Evolutionary conservation across 2,797 vertebrate genomes (phyloP).

Genomic region (Aplochiton taeniatus): DNA sequence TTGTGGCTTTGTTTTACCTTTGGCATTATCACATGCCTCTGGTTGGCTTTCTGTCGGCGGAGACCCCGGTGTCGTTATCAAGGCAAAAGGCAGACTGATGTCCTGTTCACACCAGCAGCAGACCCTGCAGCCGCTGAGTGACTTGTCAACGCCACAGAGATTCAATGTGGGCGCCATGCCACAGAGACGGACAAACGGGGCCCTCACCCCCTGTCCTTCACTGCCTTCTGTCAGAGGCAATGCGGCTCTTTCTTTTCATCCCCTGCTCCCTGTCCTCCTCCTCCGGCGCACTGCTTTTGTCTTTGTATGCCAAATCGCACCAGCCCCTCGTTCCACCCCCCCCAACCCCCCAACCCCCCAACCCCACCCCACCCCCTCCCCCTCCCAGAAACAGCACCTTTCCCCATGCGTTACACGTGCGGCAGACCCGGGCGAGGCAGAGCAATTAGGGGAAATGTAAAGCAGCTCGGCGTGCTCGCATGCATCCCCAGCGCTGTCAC

Average conservation of each 20-base stretch:
- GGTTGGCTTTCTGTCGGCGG: neutral
- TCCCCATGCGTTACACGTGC: constrained; percentile 68
- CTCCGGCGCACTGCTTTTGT: constrained; percentile 42
- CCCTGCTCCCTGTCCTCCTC: constrained; percentile 25
- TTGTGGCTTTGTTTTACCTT: constrained; percentile 54
- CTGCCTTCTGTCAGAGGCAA: constrained; percentile 58
- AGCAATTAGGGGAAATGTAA: constrained; percentile 75
- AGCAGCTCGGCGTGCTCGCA: constrained; percentile 63
- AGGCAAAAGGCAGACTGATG: constrained; percentile 17
- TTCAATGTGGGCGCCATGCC: constrained; percentile 55
- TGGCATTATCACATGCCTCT: constrained; percentile 27
- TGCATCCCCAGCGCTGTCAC: constrained; percentile 66
- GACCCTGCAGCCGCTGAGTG: constrained; percentile 17
- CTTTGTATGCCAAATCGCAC: constrained; percentile 68
- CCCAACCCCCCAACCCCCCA: too few species aligned
- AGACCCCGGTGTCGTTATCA: constrained; percentile 11
- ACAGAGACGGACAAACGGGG: constrained; percentile 62
- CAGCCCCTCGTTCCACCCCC: constrained; percentile 56
- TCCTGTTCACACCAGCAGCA: constrained; percentile 9
- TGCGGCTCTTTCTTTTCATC: constrained; percentile 51
- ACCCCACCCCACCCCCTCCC: constrained; percentile 52
- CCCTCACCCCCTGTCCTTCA: constrained; percentile 64
- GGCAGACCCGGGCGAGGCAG: constrained; percentile 58
- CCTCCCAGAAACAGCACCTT: constrained; percentile 59
- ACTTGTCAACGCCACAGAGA: constrained; percentile 7